phyloP scores from a whole-genome alignment of 2,797 vertebrate genomes.

The Siniperca undulata region DNA sequence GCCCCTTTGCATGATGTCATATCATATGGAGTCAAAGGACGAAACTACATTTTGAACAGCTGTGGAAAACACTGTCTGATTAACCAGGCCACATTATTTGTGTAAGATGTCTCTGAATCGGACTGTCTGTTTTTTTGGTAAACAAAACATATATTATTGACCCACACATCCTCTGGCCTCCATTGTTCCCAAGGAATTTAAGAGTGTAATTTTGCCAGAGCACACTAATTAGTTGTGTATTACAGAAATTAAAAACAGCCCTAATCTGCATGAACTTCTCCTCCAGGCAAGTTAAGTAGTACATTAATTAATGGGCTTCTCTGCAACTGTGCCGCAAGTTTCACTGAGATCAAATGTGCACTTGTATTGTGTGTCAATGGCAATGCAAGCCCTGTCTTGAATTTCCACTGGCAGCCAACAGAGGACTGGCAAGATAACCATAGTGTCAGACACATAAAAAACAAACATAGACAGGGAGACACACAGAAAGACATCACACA shows the following conservation, averaged over 20 bases:
- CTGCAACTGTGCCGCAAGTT: constrained; percentile 47
- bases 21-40: constrained; percentile 38
- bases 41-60: constrained; percentile 38
- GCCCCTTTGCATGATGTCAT: constrained; percentile 67
- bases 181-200: not conserved
- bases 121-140: not conserved
- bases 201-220: not conserved
- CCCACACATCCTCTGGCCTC: not conserved
- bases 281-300: constrained; percentile 26
- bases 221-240: constrained; percentile 17
- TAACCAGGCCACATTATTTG: not conserved
- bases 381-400: constrained; percentile 60
- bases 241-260: constrained; percentile 18
- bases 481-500: constrained; percentile 50
- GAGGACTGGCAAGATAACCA: constrained; percentile 65
- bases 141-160: constrained; percentile 26
- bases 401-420: constrained; percentile 67
- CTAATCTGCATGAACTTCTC: constrained; percentile 22
- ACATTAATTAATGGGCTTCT: constrained; percentile 34
- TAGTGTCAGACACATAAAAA: constrained; percentile 69
- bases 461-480: constrained; percentile 65
- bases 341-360: constrained; percentile 43
- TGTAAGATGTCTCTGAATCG: constrained; percentile 4
- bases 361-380: constrained; percentile 46
- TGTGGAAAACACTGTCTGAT: constrained; percentile 36